Conservation (phyloP, 2,797 vertebrate genomes). For the Caiman crocodilus region DNA sequence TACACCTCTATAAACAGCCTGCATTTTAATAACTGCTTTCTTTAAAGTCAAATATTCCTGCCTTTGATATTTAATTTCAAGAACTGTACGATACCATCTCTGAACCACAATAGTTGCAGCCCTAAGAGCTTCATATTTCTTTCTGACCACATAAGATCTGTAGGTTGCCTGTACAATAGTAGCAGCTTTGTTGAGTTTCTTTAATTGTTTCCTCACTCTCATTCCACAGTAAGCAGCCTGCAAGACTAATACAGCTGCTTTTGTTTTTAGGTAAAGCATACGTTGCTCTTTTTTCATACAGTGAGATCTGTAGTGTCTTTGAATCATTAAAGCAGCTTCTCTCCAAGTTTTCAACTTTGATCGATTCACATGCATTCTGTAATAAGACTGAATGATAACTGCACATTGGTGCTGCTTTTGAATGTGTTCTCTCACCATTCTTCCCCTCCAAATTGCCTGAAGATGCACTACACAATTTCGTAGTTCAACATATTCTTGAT, state of each 20-base stretch:
- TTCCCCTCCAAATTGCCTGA: conserved; percentile 89
- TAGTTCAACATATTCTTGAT: conserved; percentile 73
- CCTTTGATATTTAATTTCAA: conserved; percentile 63
- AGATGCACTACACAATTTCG: conserved; percentile 67
- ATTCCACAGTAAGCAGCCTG: conserved; percentile 87
- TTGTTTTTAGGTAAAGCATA: conserved; percentile 76
- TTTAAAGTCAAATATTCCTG: conserved; percentile 80
- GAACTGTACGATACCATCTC: conserved; percentile 78
- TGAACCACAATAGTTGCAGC: conserved; percentile 83
- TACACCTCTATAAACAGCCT: conserved; percentile 84
- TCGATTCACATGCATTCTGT: conserved; percentile 78
- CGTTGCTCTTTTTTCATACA: conserved; percentile 58
- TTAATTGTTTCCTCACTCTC: conserved; percentile 79
- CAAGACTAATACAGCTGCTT: conserved; percentile 79
- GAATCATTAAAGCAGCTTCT: conserved; percentile 81
- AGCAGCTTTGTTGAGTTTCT: conserved; percentile 79
- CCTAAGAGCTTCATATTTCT: conserved; percentile 75
- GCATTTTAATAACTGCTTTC: conserved; percentile 78
- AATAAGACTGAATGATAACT: conserved; percentile 86
- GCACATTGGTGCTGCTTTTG: conserved; percentile 75
- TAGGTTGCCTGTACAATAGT: conserved; percentile 83
- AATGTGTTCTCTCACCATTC: conserved; percentile 76
- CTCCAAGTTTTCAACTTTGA: conserved; percentile 78
- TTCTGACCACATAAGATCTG: conserved; percentile 78
- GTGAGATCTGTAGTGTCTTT: conserved; percentile 83